Evolutionary conservation across 2,888 invertebrate species (phyloP).

Genomic region (Tachina fera): DNA sequence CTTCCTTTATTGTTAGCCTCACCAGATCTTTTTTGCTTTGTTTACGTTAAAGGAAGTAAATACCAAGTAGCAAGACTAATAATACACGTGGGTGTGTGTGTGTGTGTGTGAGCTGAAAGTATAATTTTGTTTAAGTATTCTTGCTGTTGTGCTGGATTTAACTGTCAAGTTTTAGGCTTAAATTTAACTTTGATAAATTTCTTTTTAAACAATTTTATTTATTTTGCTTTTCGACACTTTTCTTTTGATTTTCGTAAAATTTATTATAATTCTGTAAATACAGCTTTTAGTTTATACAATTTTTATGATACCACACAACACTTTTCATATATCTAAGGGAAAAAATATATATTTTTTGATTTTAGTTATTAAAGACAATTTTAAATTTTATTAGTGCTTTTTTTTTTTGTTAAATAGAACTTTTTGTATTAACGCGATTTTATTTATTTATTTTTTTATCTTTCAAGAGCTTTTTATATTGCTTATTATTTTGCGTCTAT

Average conservation of each 20-base stretch:
- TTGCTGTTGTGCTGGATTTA: conserved; percentile 65
- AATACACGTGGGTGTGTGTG: not conserved
- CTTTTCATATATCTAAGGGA: not conserved
- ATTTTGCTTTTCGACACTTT: conserved; percentile 26
- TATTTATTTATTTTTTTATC: conserved; percentile 20
- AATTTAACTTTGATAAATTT: conserved; percentile 63
- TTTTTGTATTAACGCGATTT: not conserved
- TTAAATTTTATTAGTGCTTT: not conserved
- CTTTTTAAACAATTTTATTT: conserved; percentile 55
- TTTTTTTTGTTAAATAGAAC: conserved; percentile 17
- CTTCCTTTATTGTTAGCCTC: conserved; percentile 17
- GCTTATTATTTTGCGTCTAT: conserved; percentile 15
- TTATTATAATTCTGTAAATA: not conserved
- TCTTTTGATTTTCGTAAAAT: not conserved
- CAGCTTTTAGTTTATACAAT: not conserved
- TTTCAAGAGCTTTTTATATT: conserved; percentile 20
- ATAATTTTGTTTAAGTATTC: conserved; percentile 29
- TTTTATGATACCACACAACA: not conserved
- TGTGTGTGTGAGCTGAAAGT: not conserved
- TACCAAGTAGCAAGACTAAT: not conserved
- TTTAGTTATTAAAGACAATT: not conserved
- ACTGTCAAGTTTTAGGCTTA: conserved; percentile 67
- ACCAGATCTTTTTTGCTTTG: conserved; percentile 30
- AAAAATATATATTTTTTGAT: not conserved
- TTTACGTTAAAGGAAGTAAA: not conserved